Evolutionary conservation across 1,140 invertebrate genomes (phyloP).

Genomic region (Pteromalus puparum): DNA sequence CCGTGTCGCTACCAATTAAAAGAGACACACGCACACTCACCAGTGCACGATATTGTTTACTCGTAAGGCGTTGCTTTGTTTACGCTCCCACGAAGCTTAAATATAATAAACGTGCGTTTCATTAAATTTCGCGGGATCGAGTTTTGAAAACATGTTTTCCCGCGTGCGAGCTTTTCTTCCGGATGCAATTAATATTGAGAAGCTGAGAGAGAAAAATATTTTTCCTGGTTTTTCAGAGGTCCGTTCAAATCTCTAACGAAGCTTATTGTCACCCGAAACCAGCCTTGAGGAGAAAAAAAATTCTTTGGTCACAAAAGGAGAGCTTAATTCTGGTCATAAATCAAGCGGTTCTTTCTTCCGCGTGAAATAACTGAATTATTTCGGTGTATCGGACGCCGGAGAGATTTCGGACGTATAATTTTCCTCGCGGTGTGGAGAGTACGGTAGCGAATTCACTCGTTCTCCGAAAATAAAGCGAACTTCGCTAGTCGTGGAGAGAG

Average conservation of each 20-base stretch:
- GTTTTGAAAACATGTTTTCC: neutral
- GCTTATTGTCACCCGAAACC: no score
- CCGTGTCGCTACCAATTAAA: neutral
- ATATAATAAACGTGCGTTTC: neutral
- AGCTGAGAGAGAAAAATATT: neutral
- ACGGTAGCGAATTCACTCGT: slow-evolving; percentile 2
- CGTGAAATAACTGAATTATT: slow-evolving; percentile 14
- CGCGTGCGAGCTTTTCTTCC: neutral
- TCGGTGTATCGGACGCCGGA: neutral
- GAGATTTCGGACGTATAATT: slow-evolving; percentile 16
- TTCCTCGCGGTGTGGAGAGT: neutral
- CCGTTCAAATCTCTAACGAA: no score
- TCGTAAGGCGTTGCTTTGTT: neutral
- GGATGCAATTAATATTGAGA: neutral
- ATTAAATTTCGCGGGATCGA: neutral
- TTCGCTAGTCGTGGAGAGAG: neutral
- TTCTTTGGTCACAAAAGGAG: no score
- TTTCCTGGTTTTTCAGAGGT: neutral
- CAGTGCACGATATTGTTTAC: neutral
- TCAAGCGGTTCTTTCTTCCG: neutral
- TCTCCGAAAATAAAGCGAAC: slow-evolving; percentile 29
- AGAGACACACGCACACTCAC: neutral
- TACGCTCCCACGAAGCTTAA: neutral
- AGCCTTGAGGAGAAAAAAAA: no score
- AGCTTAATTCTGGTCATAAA: neutral